Conservation (phyloP, 2,797 vertebrate genomes). For the Acanthurus tractus region DNA sequence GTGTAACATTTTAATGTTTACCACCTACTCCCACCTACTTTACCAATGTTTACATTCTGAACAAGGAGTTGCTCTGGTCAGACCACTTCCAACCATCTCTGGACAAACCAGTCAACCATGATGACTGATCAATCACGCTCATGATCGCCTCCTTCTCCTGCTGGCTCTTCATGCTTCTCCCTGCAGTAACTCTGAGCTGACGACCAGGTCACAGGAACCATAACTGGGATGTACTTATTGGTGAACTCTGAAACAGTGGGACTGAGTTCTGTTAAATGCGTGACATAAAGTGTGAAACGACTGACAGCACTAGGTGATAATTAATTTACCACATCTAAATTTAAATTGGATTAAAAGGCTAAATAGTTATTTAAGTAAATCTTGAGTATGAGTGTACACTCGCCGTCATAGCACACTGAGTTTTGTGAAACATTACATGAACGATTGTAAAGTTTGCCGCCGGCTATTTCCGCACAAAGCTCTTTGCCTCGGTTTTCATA, state of each 20-base stretch:
- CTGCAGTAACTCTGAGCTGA: constrained; percentile 24
- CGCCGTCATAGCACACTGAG: constrained; percentile 29
- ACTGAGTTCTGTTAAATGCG: too few species aligned
- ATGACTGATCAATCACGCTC: neutral
- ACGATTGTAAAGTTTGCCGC: rapidly evolving
- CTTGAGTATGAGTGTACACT: neutral
- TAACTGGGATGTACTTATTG: neutral
- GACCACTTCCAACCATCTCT: constrained; percentile 20
- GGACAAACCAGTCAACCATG: constrained; percentile 19
- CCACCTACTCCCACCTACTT: too few species aligned
- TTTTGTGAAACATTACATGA: rapidly evolving
- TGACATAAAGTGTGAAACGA: too few species aligned
- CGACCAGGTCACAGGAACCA: neutral
- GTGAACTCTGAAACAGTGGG: constrained; percentile 2
- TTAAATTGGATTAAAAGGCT: neutral
- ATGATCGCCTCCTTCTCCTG: constrained; percentile 14
- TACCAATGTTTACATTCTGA: constrained; percentile 12
- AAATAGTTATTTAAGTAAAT: neutral
- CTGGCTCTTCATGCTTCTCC: neutral
- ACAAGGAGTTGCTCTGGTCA: neutral
- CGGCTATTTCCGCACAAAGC: neutral
- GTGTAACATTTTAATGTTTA: neutral
- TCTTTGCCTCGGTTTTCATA: rapidly evolving
- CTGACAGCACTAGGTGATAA: too few species aligned
- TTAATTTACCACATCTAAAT: neutral